Conservation (phyloP, 2,888 invertebrate genomes). For the Yponomeuta plumbellus region DNA sequence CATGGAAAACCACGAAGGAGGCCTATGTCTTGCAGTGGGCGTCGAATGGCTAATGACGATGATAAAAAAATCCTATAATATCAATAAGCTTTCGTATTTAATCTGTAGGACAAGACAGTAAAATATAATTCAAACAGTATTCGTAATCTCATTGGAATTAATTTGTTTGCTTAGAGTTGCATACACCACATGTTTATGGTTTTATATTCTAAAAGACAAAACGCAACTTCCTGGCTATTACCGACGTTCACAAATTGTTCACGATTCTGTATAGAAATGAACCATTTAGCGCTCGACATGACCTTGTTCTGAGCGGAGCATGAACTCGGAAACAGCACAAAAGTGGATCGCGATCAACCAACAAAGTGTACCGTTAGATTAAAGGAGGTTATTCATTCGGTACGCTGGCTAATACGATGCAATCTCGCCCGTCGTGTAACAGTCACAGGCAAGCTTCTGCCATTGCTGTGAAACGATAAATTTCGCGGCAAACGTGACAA, state of each 20-base stretch:
- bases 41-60: too few relatives aligned
- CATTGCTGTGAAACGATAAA: constrained; percentile 43
- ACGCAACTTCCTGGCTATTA: too few relatives aligned
- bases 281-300: background rate
- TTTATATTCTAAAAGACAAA: too few relatives aligned
- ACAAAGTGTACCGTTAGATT: background rate
- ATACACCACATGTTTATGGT: too few relatives aligned
- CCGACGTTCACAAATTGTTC: background rate
- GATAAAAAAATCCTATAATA: too few relatives aligned
- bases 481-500: constrained; percentile 48
- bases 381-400: constrained; percentile 8
- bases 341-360: background rate
- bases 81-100: too few relatives aligned
- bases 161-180: too few relatives aligned
- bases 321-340: background rate
- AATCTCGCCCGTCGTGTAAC: constrained; percentile 18
- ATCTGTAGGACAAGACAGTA: too few relatives aligned
- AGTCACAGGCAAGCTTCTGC: constrained; percentile 20
- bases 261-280: background rate
- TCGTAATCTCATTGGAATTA: too few relatives aligned
- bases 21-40: too few relatives aligned
- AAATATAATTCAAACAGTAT: too few relatives aligned
- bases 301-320: background rate
- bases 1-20: too few relatives aligned
- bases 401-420: constrained; percentile 15